Evolutionary conservation across 2,797 vertebrate species (phyloP), one percentile per base, ranked within the genome.

Genomic region (Galago senegalensis): DNA sequence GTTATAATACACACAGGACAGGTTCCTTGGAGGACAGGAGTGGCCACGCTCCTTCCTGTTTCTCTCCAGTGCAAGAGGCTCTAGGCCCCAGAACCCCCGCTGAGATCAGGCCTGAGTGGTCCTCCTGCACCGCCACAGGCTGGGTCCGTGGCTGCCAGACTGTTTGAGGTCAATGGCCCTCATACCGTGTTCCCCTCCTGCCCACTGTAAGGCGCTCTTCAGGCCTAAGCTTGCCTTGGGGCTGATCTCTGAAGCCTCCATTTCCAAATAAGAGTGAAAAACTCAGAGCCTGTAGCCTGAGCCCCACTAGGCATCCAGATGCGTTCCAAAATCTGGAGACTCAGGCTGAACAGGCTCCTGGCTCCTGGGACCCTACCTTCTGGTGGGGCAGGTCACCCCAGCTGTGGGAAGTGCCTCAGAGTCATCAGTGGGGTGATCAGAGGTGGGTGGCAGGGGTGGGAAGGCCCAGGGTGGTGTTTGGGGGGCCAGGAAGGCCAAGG

Each of bases 291-390:
- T 27, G 49, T 53, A 53, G 49, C 49, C 49, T 16, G 49, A 53
- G 0, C 0, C 31, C 49, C 23, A 23, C 75, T 0, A 11, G 1
- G 1, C 4, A 5, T 29, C 27, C 34, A 23, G 69, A 5, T 0
- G 0, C 1, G 8, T 67, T 80, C 53, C 34, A 56, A 69, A 46
- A 37, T 5, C 60, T n/a, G 3, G 77, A n/a, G 82, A 3, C 14
- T 46, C 0, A 0, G 12, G 40, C 0, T 27, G 25, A 3, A 31
- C 0, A 1, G 63, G 53, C 46, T 9, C 7, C 40, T 12, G 8
- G 34, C 18, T 43, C 37, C 49, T 17, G 29, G 87, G 37, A 3
- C 14, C 1, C 56, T 7, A 0, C 23, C 5, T 27, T 49, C 80
- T 5, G 16, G 29, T 17, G 20, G 1, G 29, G 31, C 16, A 6